A percentile compares a stretch with the other conserved stretches of the same genome.
phyloP scores from a whole-genome alignment of 2,797 vertebrate genomes.

The Crax fasciolata region DNA sequence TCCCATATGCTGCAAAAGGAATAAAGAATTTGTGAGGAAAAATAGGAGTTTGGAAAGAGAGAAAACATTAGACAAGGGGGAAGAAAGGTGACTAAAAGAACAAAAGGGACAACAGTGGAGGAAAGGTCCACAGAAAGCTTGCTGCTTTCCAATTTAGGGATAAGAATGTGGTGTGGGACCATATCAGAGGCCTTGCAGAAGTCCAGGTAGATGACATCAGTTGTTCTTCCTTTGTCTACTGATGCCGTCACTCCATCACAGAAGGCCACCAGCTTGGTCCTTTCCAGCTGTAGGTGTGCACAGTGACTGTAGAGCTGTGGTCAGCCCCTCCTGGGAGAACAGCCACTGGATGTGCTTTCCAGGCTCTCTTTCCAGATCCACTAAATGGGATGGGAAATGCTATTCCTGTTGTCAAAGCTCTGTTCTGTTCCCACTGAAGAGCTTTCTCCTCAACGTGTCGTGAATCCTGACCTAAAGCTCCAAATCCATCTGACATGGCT shows the following conservation, averaged over 20 bases:
- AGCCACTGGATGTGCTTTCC: not conserved
- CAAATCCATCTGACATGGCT: not conserved
- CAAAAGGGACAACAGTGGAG: not conserved
- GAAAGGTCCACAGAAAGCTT: not conserved
- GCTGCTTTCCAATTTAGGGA: not conserved
- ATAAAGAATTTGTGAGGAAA: not conserved
- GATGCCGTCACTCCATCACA: not conserved
- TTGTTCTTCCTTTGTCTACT: not conserved
- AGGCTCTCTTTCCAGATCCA: not conserved
- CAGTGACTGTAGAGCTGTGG: not conserved
- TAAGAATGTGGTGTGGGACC: not conserved
- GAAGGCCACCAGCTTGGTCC: not conserved
- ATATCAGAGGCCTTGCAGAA: not conserved
- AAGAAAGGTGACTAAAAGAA: not conserved
- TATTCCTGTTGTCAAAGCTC: not conserved
- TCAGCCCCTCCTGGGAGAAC: not conserved
- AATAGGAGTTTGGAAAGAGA: not conserved
- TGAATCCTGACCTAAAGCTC: slow-evolving; percentile 3
- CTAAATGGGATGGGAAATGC: not conserved
- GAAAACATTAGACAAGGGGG: not conserved
- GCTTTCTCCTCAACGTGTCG: not conserved
- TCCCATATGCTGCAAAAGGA: not conserved
- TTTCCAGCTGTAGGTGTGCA: not conserved
- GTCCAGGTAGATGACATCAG: not conserved
- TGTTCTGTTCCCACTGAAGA: not conserved